A percentile compares a stretch with the other conserved stretches of the same genome.
Conservation (phyloP, 2,888 invertebrate genomes). For the Norana najaformis region DNA sequence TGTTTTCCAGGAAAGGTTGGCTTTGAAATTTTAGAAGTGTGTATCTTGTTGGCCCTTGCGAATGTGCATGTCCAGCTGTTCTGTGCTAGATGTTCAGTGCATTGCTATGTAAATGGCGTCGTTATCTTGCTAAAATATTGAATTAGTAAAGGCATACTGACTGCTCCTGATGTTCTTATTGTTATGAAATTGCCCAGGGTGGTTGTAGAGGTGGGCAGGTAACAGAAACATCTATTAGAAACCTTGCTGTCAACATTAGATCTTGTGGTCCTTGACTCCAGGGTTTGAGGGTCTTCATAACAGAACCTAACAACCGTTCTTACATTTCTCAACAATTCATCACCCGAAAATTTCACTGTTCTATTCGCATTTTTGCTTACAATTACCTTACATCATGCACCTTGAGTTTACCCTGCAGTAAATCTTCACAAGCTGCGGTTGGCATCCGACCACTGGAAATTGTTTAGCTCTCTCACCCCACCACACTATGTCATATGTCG, state of each 20-base stretch:
- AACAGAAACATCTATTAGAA: neutral
- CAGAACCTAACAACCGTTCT: neutral
- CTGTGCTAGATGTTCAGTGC: neutral
- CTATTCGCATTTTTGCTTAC: too few species aligned
- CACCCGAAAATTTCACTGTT: too few species aligned
- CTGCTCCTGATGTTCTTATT: neutral
- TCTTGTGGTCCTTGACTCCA: neutral
- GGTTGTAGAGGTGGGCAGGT: neutral
- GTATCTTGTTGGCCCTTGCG: neutral
- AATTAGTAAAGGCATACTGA: neutral
- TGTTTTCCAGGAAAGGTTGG: neutral
- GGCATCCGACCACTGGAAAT: too few species aligned
- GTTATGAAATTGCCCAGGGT: too few species aligned
- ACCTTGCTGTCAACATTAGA: neutral
- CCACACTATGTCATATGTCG: too few species aligned
- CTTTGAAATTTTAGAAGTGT: neutral
- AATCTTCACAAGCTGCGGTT: too few species aligned
- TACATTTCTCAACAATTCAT: neutral
- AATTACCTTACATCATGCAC: too few species aligned
- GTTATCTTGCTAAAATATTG: constrained; percentile 5
- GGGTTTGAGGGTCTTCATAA: neutral
- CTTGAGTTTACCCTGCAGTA: too few species aligned
- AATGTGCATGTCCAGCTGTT: neutral
- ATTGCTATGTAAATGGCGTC: neutral
- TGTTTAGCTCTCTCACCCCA: too few species aligned